Conservation (phyloP, 2,113 vertebrate genomes). For the Pseudorasbora parva region DNA sequence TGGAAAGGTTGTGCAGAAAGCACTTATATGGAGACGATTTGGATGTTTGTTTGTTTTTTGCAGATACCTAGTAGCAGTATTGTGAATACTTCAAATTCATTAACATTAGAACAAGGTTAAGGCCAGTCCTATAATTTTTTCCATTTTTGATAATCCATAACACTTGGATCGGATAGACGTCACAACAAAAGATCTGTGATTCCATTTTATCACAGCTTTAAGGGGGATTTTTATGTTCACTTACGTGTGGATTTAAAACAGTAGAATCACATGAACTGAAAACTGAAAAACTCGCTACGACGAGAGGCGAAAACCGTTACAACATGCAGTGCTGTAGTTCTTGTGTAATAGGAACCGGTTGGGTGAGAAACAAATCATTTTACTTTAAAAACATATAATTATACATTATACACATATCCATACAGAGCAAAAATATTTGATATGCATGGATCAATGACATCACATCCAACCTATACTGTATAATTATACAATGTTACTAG, state of each 20-base stretch:
- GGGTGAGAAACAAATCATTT: not conserved
- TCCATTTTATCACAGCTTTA: no score
- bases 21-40: not conserved
- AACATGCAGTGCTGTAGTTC: not conserved
- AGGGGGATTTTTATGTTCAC: not conserved
- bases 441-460: not conserved
- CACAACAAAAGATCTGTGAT: no score
- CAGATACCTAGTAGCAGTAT: no score
- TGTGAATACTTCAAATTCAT: no score
- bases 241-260: not conserved
- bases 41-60: no score
- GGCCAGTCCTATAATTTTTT: no score
- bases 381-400: not conserved
- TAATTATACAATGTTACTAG: not conserved
- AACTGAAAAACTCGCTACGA: not conserved
- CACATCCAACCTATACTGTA: not conserved
- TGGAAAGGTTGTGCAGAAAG: not conserved
- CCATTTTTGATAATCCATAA: no score
- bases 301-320: not conserved
- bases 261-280: not conserved
- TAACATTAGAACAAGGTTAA: no score
- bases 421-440: no score
- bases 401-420: no score
- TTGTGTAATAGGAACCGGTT: not conserved
- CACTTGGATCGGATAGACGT: no score